Evolutionary conservation across 2,113 vertebrate species (phyloP).

Genomic region (Anthoscopus minutus): DNA sequence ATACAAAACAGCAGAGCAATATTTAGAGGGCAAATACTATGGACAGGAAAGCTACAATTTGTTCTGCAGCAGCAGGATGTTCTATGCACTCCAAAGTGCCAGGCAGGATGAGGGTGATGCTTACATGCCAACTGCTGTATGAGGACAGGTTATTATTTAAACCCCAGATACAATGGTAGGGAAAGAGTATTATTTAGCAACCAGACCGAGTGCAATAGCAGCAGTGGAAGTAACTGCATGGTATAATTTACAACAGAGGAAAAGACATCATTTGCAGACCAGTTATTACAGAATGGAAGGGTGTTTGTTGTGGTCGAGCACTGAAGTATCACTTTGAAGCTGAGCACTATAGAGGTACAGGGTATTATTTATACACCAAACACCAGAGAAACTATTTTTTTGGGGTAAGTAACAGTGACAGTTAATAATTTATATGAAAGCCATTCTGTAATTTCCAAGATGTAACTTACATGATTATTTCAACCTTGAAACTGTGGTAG

Average conservation of each 20-base stretch:
- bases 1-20: slow-evolving; percentile 11
- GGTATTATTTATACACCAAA: slow-evolving; percentile 39
- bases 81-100: not conserved
- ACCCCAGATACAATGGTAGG: slow-evolving; percentile 12
- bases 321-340: slow-evolving; percentile 30
- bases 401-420: slow-evolving; percentile 1
- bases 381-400: slow-evolving; percentile 23
- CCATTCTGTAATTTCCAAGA: slow-evolving; percentile 40
- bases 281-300: slow-evolving; percentile 26
- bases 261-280: slow-evolving; percentile 34
- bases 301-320: not conserved
- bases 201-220: not conserved
- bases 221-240: not conserved
- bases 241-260: slow-evolving; percentile 50
- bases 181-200: slow-evolving; percentile 37
- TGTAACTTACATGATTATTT: slow-evolving; percentile 11
- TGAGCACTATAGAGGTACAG: not conserved
- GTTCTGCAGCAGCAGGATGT: not conserved
- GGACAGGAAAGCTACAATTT: slow-evolving; percentile 39
- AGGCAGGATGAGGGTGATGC: slow-evolving; percentile 5
- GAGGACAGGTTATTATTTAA: slow-evolving; percentile 49
- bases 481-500: not conserved
- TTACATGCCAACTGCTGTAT: not conserved
- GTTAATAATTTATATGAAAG: slow-evolving; percentile 28
- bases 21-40: slow-evolving; percentile 10